Conservation (phyloP, 1,140 invertebrate species). For the Patella vulgata region DNA sequence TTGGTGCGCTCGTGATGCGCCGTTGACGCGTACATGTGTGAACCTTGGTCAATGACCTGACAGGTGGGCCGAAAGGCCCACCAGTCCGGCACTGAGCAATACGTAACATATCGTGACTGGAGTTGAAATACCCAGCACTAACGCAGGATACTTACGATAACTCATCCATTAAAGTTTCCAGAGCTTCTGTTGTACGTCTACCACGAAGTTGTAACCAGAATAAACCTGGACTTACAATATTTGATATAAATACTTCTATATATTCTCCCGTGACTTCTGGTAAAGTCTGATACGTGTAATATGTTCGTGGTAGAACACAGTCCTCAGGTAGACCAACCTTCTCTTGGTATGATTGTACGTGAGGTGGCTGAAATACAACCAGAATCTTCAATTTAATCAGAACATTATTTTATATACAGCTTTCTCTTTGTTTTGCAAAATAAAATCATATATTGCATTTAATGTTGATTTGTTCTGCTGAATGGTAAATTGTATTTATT, state of each 20-base stretch:
- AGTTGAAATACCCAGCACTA: no score
- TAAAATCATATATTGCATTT: no score
- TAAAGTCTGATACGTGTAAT: slow-evolving; percentile 35
- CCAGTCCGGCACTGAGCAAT: no score
- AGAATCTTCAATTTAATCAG: not conserved
- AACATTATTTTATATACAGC: no score
- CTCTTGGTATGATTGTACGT: not conserved
- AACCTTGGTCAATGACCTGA: no score
- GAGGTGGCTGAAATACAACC: not conserved
- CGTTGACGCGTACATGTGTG: no score
- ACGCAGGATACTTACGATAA: slow-evolving; percentile 62
- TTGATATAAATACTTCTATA: slow-evolving; percentile 54
- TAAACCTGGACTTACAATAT: slow-evolving; percentile 44
- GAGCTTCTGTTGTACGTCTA: slow-evolving; percentile 37
- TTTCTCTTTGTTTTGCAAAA: no score
- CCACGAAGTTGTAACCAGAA: slow-evolving; percentile 58
- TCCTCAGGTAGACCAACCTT: slow-evolving; percentile 31
- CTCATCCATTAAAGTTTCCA: slow-evolving; percentile 59
- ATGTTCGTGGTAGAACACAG: slow-evolving; percentile 46
- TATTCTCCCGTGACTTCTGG: slow-evolving; percentile 27
- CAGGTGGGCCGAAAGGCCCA: no score
- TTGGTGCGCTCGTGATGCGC: no score
- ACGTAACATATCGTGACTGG: no score
- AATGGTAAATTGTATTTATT: no score
- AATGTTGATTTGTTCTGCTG: no score